These are phyloP conservation scores for Diachrysia chrysitis DNA, from an alignment of 2,888 invertebrate species.

Conservation along the genomic window DNA sequence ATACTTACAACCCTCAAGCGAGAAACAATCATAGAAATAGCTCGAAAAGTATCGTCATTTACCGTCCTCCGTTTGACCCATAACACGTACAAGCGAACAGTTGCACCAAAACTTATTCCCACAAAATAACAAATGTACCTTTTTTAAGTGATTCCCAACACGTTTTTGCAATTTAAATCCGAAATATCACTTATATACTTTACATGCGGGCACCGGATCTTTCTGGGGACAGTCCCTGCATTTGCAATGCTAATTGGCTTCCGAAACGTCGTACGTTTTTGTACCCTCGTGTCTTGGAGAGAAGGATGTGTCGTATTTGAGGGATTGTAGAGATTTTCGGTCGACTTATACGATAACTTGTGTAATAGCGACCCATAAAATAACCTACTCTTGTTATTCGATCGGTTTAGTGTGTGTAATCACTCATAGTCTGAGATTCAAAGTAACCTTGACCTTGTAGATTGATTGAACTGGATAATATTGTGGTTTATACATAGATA, in stretches of 20 bases:
- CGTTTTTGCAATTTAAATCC: conserved; percentile 76
- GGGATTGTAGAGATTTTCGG: conserved; percentile 22
- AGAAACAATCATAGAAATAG: conserved; percentile 3
- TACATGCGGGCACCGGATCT: conserved; percentile 60
- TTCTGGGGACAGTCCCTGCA: conserved; percentile 64
- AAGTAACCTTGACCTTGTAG: not conserved
- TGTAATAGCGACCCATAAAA: not conserved
- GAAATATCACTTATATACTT: conserved; percentile 69
- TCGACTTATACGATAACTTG: conserved; percentile 27
- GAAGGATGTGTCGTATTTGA: conserved; percentile 38
- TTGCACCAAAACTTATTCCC: conserved; percentile 46
- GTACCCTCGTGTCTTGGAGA: conserved; percentile 47
- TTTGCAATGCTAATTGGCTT: conserved; percentile 80
- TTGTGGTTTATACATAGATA: conserved; percentile 4
- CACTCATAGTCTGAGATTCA: not conserved
- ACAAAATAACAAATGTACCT: conserved; percentile 43
- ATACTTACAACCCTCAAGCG: not conserved
- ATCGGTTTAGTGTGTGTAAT: conserved; percentile 1
- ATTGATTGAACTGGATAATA: conserved; percentile 4
- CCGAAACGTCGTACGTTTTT: conserved; percentile 55
- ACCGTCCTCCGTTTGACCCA: conserved; percentile 8
- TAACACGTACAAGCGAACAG: conserved; percentile 38
- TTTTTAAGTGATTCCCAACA: conserved; percentile 59
- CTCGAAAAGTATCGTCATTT: conserved; percentile 15
- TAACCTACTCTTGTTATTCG: not conserved